Conservation (phyloP, 2,888 invertebrate genomes). For the Ashinkailepas kermadecensis region DNA sequence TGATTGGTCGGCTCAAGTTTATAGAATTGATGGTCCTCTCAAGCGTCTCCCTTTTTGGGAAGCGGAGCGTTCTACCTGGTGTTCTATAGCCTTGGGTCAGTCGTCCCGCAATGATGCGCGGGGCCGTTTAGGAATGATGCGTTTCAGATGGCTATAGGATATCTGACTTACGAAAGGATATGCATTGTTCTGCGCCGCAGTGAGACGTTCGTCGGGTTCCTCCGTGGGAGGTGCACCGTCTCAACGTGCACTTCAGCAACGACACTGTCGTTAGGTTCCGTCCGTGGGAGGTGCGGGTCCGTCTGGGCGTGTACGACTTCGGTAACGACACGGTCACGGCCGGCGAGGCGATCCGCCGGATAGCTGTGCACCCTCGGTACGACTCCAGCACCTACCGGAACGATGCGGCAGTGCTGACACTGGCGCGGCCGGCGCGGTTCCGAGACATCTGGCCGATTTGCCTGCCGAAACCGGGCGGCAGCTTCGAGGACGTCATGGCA, state of each 20-base stretch:
- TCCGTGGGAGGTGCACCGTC: constrained; percentile 27
- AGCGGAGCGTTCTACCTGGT: no score
- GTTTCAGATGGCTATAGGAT: no score
- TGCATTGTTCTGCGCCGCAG: no score
- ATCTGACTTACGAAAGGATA: no score
- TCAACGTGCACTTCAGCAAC: constrained; percentile 63
- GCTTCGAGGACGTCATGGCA: constrained; percentile 28
- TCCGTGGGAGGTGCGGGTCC: constrained; percentile 27
- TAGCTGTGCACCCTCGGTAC: constrained; percentile 43
- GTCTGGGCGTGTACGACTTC: constrained; percentile 69
- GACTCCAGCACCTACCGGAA: constrained; percentile 60
- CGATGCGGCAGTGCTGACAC: constrained; percentile 62
- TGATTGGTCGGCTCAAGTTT: no score
- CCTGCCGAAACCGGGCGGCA: constrained; percentile 58
- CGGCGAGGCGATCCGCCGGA: background rate
- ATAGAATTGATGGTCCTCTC: no score
- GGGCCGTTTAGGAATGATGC: no score
- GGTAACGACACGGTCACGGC: constrained; percentile 35
- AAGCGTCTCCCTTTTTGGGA: no score
- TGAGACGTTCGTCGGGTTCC: constrained; percentile 25
- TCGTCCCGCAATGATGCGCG: no score
- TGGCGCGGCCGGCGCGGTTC: constrained; percentile 35
- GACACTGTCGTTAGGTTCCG: constrained; percentile 28
- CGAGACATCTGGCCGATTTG: constrained; percentile 71
- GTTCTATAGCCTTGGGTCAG: no score